Evolutionary conservation across 1,140 invertebrate species (phyloP), one percentile per base, ranked within the genome.

Genomic region (Epicauta chinensis): DNA sequence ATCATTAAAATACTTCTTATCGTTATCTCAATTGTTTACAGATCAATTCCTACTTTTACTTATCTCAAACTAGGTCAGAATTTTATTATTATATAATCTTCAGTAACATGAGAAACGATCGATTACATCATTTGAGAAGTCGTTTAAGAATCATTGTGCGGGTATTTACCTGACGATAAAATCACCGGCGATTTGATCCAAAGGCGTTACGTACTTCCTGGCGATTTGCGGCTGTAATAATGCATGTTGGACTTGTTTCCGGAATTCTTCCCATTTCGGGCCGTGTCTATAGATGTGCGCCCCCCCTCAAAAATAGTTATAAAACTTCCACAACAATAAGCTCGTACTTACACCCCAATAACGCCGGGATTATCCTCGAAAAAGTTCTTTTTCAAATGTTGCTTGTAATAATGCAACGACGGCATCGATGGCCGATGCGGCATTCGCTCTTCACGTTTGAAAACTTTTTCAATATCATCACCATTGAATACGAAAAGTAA

Each of bases 171-270:
- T 83, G 44, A 71, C 58, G 35, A 89, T 71, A 66, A 90, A 87
- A 58, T 86, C 83, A 36, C 73, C 68, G 3, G 87, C 83, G 12
- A 89, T 87, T 51, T 81, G 73, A 66, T 90, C 83, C 35, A 91
- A 77, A 13, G 81, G 76, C 30, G 78, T 76, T 14, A 90, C 76
- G 59, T 89, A 89, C 44, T 84, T 81, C 65, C 79, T 80, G 1
- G 87, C 85, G 1, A 81, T 85, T 61, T 83, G 76, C 2, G 89
- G 88, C 55, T 88, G 82, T 55, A 89, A 71, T 70, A 91, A 77
- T n/a, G 85, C 78, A 67, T 89, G 87, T 60, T 91, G 88, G n/a
- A 90, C 86, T 71, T 87, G 83, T 17, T 80, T 84, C 30, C 89
- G 77, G 61, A 91, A 88, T 46, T 77, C 75, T 61, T 87, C 85